phyloP scores from a whole-genome alignment of 2,797 vertebrate species.

The Telmatherina bonti region DNA sequence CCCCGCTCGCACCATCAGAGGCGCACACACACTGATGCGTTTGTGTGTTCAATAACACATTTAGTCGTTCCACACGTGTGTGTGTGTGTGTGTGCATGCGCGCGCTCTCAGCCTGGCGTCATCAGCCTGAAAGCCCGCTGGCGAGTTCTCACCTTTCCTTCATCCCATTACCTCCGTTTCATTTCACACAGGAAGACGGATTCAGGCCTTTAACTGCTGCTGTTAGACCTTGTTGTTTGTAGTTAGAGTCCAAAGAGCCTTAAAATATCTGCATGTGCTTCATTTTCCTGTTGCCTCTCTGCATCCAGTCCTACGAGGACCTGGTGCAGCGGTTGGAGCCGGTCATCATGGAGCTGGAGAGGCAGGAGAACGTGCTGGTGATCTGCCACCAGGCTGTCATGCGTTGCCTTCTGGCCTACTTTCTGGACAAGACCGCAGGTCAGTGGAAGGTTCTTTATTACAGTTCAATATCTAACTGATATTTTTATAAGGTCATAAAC shows the following conservation, averaged over 20 bases:
- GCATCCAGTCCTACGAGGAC: slow-evolving; percentile 94
- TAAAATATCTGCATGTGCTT: background rate
- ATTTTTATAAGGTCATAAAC: too few relatives aligned
- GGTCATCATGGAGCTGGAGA: slow-evolving; percentile 98
- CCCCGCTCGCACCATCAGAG: slow-evolving; percentile 30
- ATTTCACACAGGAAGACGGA: slow-evolving; percentile 40
- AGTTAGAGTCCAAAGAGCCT: slow-evolving; percentile 12
- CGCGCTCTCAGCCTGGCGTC: background rate
- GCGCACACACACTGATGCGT: slow-evolving; percentile 26
- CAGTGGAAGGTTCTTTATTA: slow-evolving; percentile 13
- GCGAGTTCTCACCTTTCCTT: slow-evolving; percentile 52
- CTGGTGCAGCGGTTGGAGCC: slow-evolving; percentile 97
- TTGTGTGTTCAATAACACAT: too few relatives aligned
- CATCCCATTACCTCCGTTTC: slow-evolving; percentile 66
- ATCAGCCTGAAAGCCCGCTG: slow-evolving; percentile 19
- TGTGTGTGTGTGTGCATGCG: background rate
- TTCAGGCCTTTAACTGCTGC: slow-evolving; percentile 30
- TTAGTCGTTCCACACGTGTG: too few relatives aligned
- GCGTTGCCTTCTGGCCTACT: slow-evolving; percentile 97
- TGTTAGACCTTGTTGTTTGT: slow-evolving; percentile 9
- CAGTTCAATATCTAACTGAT: too few relatives aligned
- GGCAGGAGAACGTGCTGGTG: slow-evolving; percentile 95
- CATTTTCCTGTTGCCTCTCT: background rate
- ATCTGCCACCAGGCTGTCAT: too few relatives aligned
- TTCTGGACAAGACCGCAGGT: slow-evolving; percentile 97